Evolutionary conservation across 1,140 invertebrate genomes (phyloP).

Genomic region (Carcinoscorpius rotundicauda): DNA sequence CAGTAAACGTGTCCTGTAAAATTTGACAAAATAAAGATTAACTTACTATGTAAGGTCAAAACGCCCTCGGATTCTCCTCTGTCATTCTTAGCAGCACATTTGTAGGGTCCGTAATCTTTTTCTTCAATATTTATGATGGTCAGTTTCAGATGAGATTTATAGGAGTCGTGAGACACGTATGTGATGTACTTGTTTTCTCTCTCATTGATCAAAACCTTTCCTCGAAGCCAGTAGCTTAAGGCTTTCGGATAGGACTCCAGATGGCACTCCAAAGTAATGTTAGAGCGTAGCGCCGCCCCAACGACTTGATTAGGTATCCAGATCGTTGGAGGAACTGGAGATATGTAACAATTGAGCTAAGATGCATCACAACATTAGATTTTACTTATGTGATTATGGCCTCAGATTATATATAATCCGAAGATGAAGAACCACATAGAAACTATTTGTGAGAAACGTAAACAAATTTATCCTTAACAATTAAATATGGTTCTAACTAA

Average conservation of each 20-base stretch:
- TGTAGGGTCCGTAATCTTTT: conserved; percentile 68
- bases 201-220: background rate
- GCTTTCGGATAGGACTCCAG: background rate
- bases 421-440: too few species aligned
- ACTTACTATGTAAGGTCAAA: conserved; percentile 78
- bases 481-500: too few species aligned
- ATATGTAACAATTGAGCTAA: background rate
- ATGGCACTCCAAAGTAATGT: background rate
- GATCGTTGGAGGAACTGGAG: background rate
- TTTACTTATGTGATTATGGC: too few species aligned
- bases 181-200: background rate
- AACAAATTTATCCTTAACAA: too few species aligned
- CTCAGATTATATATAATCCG: too few species aligned
- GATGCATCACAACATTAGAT: too few species aligned
- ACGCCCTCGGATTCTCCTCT: conserved; percentile 83
- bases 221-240: background rate
- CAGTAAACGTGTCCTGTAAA: too few species aligned
- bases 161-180: conserved; percentile 8
- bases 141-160: conserved; percentile 24
- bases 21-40: background rate
- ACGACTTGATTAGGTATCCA: background rate
- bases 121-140: conserved; percentile 17
- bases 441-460: too few species aligned
- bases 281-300: background rate
- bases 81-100: conserved; percentile 83